phyloP scores from a whole-genome alignment of 2,797 vertebrate genomes.

The Gadopsis marmoratus region DNA sequence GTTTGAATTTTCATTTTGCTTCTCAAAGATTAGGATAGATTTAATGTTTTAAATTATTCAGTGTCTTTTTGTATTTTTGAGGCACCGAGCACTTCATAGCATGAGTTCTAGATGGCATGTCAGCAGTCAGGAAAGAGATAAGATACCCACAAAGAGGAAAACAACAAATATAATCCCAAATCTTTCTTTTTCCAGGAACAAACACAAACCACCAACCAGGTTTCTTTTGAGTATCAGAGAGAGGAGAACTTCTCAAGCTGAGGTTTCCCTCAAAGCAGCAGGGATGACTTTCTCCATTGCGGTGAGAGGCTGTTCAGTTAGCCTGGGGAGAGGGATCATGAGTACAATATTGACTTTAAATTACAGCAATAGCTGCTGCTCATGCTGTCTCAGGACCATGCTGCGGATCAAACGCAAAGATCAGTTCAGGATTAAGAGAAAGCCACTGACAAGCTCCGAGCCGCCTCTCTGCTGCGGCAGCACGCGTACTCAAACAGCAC shows the following conservation, averaged over 20 bases:
- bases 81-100: background rate
- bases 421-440: slow-evolving; percentile 87
- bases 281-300: slow-evolving; percentile 67
- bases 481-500: slow-evolving; percentile 57
- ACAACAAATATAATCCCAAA: slow-evolving; percentile 37
- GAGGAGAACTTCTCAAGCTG: slow-evolving; percentile 64
- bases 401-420: slow-evolving; percentile 88
- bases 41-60: background rate
- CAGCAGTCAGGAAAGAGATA: slow-evolving; percentile 41
- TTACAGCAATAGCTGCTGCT: slow-evolving; percentile 87
- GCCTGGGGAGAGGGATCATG: slow-evolving; percentile 84
- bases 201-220: slow-evolving; percentile 44
- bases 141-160: slow-evolving; percentile 37
- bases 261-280: slow-evolving; percentile 78
- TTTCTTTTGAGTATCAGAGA: slow-evolving; percentile 51
- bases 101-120: background rate
- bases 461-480: slow-evolving; percentile 68
- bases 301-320: slow-evolving; percentile 68
- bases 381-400: slow-evolving; percentile 84
- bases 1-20: slow-evolving; percentile 37
- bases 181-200: slow-evolving; percentile 46
- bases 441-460: slow-evolving; percentile 85
- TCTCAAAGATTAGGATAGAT: slow-evolving; percentile 1
- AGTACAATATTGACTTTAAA: slow-evolving; percentile 88
- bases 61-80: slow-evolving; percentile 13